Percentiles rank a stretch among this genome's conserved stretches.
Conservation (phyloP, 2,113 vertebrate species). For the Melierax canorus region DNA sequence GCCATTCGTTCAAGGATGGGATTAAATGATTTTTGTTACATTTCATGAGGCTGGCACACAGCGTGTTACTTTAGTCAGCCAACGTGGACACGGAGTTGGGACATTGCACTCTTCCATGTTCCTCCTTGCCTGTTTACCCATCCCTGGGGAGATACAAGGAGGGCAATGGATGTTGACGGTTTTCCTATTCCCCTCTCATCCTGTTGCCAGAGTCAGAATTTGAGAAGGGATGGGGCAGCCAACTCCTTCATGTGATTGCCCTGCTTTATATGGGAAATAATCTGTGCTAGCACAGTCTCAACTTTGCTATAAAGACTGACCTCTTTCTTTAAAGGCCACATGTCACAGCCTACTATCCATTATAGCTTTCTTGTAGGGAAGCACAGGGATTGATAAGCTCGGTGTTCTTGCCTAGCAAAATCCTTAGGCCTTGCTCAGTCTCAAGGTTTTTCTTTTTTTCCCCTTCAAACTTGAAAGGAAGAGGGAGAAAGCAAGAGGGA, state of each 20-base stretch:
- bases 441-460: background rate
- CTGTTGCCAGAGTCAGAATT: background rate
- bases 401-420: background rate
- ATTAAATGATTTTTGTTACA: background rate
- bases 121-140: background rate
- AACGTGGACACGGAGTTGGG: background rate
- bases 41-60: background rate
- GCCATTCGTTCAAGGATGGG: background rate
- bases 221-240: background rate
- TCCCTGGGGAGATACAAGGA: background rate
- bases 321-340: background rate
- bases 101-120: background rate
- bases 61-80: background rate
- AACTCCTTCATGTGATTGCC: background rate
- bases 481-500: background rate
- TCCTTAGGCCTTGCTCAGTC: background rate
- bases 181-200: background rate
- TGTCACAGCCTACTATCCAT: background rate
- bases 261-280: background rate
- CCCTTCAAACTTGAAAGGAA: background rate
- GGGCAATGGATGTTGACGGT: background rate
- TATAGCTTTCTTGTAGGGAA: background rate
- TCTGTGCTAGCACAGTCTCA: background rate
- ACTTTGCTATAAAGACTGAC: background rate
- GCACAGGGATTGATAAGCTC: background rate